Evolutionary conservation across 2,888 invertebrate genomes (phyloP), one percentile per base, ranked within the genome.

Genomic region (Drosophila rellima): DNA sequence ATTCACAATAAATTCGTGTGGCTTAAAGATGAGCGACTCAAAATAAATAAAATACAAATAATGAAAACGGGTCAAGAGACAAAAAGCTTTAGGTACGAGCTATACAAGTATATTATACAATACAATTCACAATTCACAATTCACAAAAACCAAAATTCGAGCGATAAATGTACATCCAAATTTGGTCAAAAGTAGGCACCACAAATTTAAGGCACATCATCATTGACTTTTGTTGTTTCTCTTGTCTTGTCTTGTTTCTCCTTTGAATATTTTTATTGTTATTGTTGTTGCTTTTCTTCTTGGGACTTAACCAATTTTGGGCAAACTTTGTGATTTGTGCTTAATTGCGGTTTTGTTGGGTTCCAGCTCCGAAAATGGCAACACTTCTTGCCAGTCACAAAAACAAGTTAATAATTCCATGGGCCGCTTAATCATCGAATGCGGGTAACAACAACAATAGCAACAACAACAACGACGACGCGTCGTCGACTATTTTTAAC

Each of bases 131-230:
- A 59, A 47, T n/a, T 23, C 23, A 66, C 48, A 59, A 50, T 18
- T 35, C 59, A 50, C 20, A 59, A 47, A 23, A 40, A n/a, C 56
- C 47, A 39, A 47, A 71, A 57, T 45, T 52, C 60, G 44, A 78
- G 60, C 75, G 60, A 88, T 73, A 74, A 87, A 78, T 39, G 64
- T 63, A 40, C 45, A 50, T 3, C 84, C 84, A 70, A 82, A 85
- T 85, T 89, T 85, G 84, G 84, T 79, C 72, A 89, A 89, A 85
- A 85, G 88, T 82, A 89, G 88, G 86, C 83, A 85, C 83, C 88
- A 88, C 88, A 88, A 89, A 88, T 82, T 89, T 88, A 40, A 70
- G 45, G 62, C 63, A 59, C 80, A 71, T 75, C 69, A 66, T 69
- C 50, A 42, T 48, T 59, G 17, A 37, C 57, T 51, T 55, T 64